Conservation (phyloP, 1,140 invertebrate species). For the Leptinotarsa defecta region DNA sequence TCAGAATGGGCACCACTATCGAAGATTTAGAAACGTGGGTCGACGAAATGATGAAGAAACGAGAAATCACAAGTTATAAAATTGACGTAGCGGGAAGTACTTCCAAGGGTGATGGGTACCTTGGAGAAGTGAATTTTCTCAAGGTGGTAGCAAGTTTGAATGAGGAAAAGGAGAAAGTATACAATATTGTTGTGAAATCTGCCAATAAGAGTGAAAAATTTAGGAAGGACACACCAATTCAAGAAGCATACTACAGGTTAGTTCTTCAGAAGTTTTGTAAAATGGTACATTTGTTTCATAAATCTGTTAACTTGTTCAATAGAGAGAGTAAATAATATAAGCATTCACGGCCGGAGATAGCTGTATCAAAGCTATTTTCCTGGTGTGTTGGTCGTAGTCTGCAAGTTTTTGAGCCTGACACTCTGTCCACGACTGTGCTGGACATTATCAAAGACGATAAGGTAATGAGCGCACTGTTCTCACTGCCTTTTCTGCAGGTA, state of each 20-base stretch:
- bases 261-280: background rate
- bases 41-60: constrained; percentile 32
- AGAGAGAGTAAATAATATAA: too few relatives aligned
- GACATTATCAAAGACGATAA: too few relatives aligned
- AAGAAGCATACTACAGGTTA: constrained; percentile 32
- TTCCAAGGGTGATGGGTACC: constrained; percentile 45
- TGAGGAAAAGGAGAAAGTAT: constrained; percentile 29
- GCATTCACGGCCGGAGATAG: too few relatives aligned
- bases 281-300: too few relatives aligned
- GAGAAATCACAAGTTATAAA: constrained; percentile 35
- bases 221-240: constrained; percentile 33
- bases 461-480: too few relatives aligned
- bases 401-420: too few relatives aligned
- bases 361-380: too few relatives aligned
- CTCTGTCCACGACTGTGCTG: too few relatives aligned
- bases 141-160: constrained; percentile 30
- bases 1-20: constrained; percentile 1
- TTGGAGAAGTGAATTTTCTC: constrained; percentile 46
- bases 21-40: constrained; percentile 24
- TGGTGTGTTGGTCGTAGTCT: too few relatives aligned
- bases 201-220: constrained; percentile 40
- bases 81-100: constrained; percentile 36
- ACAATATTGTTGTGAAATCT: constrained; percentile 43
- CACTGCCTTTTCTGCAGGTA: too few relatives aligned
- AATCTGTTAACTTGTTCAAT: too few relatives aligned